Evolutionary conservation across 2,797 vertebrate species (phyloP), one percentile per base, ranked within the genome.

Genomic region (Galago senegalensis): DNA sequence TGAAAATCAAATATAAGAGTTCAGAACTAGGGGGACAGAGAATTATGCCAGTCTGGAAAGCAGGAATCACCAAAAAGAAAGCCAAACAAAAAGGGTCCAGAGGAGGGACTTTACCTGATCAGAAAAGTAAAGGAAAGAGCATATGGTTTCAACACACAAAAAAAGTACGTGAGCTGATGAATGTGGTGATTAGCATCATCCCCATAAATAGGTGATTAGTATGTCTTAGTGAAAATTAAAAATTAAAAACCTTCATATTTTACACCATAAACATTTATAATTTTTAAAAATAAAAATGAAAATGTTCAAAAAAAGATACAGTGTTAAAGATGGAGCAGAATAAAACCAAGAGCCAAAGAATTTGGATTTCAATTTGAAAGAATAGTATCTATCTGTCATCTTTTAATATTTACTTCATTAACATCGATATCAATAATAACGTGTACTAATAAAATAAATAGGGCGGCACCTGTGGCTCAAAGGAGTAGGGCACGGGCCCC

Each of bases 391-490:
- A 49, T 31, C 67, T 67, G 13, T 61, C 43, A 93, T 79, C 29
- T 73, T 21, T 81, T 69, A 85, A 85, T 31, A 65, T 37, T 77
- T 73, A 73, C 20, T 75, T 75, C 29, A 37, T 63, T 40, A 65
- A 37, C 84, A 63, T 77, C 23, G 87, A 49, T 61, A 80, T 56
- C 77, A 84, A 76, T 31, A 23, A 87, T 34, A 5, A 40, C 60
- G 84, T 72, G 13, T 60, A 87, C 46, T 92, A 94, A 89, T 86
- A 20, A 94, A 86, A 63, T 27, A 92, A 85, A 40, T 40, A 40
- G 40, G 4, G 40, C 4, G 40, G 40, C 40, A 40, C 40, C 40
- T 40, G 40, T 40, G 40, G 40, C 40, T 40, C 40, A 40, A 40
- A 40, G 40, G 40, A 40, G 40, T 40, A 40, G 40, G 40, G 40